Evolutionary conservation across 2,888 invertebrate genomes (phyloP).

Genomic region (Apamea epomidion): DNA sequence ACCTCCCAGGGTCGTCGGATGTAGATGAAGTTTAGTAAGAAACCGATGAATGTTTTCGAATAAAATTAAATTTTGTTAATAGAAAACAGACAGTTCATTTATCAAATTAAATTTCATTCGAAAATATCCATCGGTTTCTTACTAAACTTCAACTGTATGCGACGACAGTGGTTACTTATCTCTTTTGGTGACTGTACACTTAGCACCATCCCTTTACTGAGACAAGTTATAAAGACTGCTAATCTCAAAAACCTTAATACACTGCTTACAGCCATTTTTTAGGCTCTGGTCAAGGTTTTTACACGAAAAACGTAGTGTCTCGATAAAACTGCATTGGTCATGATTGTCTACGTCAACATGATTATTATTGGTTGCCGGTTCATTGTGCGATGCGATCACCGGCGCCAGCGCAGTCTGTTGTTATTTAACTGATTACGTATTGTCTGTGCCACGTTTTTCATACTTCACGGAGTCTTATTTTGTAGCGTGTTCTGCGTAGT

Average conservation of each 20-base stretch:
- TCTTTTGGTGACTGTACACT: too few relatives aligned
- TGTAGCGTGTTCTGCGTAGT: not conserved
- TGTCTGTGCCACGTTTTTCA: constrained; percentile 7
- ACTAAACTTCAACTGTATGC: too few relatives aligned
- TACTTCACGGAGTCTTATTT: constrained; percentile 1
- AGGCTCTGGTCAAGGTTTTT: not conserved
- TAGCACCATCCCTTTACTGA: not conserved
- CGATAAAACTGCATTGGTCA: not conserved
- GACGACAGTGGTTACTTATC: too few relatives aligned
- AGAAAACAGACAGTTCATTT: too few relatives aligned
- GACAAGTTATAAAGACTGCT: not conserved
- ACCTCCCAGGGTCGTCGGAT: not conserved
- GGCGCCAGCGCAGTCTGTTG: constrained; percentile 15
- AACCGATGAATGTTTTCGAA: too few relatives aligned
- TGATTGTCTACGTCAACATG: constrained; percentile 5
- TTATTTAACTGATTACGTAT: constrained; percentile 35
- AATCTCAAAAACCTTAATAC: not conserved
- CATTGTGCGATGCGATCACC: constrained; percentile 24
- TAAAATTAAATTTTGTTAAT: too few relatives aligned
- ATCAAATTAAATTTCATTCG: too few relatives aligned
- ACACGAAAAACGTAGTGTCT: not conserved
- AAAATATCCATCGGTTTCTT: too few relatives aligned
- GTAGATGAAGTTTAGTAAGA: too few relatives aligned
- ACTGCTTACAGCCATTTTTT: too few relatives aligned
- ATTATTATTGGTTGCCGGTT: constrained; percentile 28